Conservation (phyloP, 2,888 invertebrate species). For the Yponomeuta plumbellus region DNA sequence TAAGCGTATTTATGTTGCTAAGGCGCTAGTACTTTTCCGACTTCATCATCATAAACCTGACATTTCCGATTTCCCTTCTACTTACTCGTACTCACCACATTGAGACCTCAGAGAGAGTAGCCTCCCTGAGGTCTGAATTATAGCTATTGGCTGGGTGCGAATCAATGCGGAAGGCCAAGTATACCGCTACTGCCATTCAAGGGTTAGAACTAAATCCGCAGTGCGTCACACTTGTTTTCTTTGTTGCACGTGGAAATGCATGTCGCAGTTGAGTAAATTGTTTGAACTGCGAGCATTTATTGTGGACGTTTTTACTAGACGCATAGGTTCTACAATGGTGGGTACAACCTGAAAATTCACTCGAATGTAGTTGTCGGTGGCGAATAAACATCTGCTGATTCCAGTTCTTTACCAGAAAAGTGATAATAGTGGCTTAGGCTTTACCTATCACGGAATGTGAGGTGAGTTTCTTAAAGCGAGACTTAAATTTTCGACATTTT, state of each 20-base stretch:
- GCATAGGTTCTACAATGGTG: too few relatives aligned
- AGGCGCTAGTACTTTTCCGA: too few relatives aligned
- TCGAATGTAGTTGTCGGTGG: too few relatives aligned
- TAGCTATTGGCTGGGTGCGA: neutral
- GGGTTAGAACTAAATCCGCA: neutral
- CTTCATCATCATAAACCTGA: too few relatives aligned
- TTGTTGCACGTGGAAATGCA: neutral
- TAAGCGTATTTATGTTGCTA: too few relatives aligned
- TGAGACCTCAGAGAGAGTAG: neutral
- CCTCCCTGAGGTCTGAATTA: constrained; percentile 2
- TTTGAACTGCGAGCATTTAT: neutral
- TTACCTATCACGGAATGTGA: too few relatives aligned
- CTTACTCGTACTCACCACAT: neutral
- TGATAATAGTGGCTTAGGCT: too few relatives aligned
- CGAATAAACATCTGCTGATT: too few relatives aligned
- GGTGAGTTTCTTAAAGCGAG: too few relatives aligned
- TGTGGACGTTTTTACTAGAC: neutral
- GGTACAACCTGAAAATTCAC: too few relatives aligned
- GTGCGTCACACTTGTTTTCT: neutral
- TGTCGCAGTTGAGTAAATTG: neutral
- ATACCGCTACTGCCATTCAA: neutral
- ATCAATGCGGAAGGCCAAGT: neutral
- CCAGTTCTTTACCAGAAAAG: too few relatives aligned
- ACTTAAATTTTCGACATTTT: too few relatives aligned
- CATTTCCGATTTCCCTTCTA: neutral